Evolutionary conservation across 2,113 vertebrate species (phyloP).

Genomic region (Cheilinus undulatus): DNA sequence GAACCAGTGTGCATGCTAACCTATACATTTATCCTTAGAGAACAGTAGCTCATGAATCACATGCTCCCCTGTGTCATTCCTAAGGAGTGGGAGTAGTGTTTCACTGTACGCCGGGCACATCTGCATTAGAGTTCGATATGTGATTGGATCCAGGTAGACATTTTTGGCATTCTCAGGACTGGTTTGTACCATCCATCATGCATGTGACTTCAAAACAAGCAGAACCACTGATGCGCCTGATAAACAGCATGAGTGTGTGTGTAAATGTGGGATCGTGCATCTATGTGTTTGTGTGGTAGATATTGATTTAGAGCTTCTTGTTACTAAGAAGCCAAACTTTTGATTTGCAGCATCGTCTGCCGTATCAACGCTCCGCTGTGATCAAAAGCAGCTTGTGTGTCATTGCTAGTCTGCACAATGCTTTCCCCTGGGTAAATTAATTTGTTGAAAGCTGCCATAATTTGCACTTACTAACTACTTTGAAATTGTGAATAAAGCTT

Average conservation of each 20-base stretch:
- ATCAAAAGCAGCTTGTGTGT: no score
- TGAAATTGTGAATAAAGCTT: no score
- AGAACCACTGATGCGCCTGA: constrained; percentile 55
- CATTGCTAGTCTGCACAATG: no score
- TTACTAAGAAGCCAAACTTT: constrained; percentile 39
- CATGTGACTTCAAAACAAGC: constrained; percentile 50
- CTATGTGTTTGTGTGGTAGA: constrained; percentile 3
- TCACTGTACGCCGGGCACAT: constrained; percentile 26
- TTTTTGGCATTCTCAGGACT: constrained; percentile 55
- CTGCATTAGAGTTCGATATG: constrained; percentile 36
- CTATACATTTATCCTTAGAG: constrained; percentile 8
- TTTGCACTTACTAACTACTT: no score
- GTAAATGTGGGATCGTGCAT: background rate
- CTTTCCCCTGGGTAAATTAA: no score
- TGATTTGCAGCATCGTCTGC: constrained; percentile 27
- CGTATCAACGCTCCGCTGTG: no score
- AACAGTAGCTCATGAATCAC: constrained; percentile 35
- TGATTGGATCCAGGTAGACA: constrained; percentile 57
- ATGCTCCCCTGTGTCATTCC: background rate
- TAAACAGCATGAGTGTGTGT: constrained; percentile 11
- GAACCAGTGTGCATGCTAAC: background rate
- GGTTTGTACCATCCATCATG: constrained; percentile 29
- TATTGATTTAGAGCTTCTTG: constrained; percentile 16
- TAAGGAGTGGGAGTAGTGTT: constrained; percentile 22
- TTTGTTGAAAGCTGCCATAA: no score